Evolutionary conservation across 2,113 vertebrate genomes (phyloP).

Genomic region (Thalassarche chlororhynchos): DNA sequence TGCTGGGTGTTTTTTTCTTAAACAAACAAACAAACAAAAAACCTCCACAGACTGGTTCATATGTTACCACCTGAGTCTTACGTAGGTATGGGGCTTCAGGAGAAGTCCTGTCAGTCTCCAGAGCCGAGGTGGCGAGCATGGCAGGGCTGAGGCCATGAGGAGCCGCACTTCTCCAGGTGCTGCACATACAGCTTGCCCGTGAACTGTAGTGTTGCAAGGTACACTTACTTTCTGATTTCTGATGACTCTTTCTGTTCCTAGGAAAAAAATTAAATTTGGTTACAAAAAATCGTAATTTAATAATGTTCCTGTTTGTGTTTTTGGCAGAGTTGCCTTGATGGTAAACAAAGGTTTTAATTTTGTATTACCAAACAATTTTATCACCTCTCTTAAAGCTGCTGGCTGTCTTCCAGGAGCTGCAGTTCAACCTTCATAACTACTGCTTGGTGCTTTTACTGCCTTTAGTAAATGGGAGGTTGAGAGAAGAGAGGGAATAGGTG

Average conservation of each 20-base stretch:
- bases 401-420: background rate
- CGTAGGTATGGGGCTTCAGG: background rate
- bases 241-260: background rate
- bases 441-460: background rate
- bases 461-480: background rate
- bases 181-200: accelerated
- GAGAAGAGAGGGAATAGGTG: background rate
- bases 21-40: background rate
- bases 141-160: background rate
- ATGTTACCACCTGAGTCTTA: background rate
- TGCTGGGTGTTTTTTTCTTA: background rate
- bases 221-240: background rate
- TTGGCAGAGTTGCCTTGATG: background rate
- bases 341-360: background rate
- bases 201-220: background rate
- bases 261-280: background rate
- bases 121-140: background rate
- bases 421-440: background rate
- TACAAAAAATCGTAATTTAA: background rate
- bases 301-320: background rate
- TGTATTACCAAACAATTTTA: background rate
- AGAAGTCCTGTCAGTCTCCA: background rate
- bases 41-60: background rate
- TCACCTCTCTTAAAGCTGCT: background rate
- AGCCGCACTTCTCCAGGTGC: background rate